Base-by-base conservation (phyloP, 1,140 invertebrate species). In the Trachymyrmex cornetzi region DNA sequence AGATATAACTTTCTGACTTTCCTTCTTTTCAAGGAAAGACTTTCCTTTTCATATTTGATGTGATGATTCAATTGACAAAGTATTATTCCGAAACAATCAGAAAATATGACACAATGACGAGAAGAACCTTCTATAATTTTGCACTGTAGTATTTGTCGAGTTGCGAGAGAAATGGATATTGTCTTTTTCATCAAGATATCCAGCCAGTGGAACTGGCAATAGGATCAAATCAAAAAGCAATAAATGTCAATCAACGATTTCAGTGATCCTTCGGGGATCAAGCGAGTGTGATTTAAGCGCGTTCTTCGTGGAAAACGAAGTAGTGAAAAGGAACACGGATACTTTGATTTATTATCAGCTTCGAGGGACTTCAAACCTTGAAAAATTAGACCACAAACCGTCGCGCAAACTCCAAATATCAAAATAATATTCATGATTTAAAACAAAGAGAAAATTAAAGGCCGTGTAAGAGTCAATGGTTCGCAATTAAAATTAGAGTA, bases 201-300 rank as follows among this genome's bases (percentile, higher is more conserved):
- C n/a, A 64, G 11, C 30, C 3, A 71, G 53, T 30, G n/a, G 6
- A 59, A 48, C 6, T 27, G 34, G 16, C 38, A 27, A 69, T 61
- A 14, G 69, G 27, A 85, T 87, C 80, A 57, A 75, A 87, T 87
- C 67, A 53, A 87, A 75, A 75, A 34, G 50, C 59, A 87, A 87
- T 87, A 87, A 87, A 22, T 6, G 38, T 84, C 80, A 66, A 87
- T 87, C 77, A 48, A 22, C 34, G 27, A 64, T 69, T 27, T 38
- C 61, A 64, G 55, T 59, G 14, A 75, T 85, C 11, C 55, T 82
- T 7, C 38, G 12, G 19, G 55, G 80, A 74, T 82, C 69, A 50
- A 82, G 55, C 53, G 24, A 11, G 53, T 16, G 24, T 34, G 80
- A 72, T 82, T 67, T n/a, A 30, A 53, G 30, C n/a, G 27, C 24